Evolutionary conservation across 2,888 invertebrate species (phyloP).

Genomic region (Yponomeuta evonymella): DNA sequence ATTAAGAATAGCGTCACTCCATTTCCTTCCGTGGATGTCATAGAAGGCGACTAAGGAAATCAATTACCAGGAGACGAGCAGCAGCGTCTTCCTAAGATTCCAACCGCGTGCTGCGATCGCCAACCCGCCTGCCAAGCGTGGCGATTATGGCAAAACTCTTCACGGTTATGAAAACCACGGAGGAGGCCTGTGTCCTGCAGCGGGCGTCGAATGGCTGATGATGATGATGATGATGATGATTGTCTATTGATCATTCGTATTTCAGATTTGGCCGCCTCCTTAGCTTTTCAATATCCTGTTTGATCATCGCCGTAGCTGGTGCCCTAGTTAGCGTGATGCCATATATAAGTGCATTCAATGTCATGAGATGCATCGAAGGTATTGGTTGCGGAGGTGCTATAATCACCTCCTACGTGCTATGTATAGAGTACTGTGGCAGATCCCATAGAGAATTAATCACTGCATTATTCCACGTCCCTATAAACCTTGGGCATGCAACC

Average conservation of each 20-base stretch:
- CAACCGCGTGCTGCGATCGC: too few species aligned
- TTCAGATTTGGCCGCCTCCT: conserved; percentile 49
- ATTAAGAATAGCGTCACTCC: too few species aligned
- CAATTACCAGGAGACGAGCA: too few species aligned
- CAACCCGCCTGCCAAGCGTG: too few species aligned
- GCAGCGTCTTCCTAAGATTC: too few species aligned
- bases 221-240: too few species aligned
- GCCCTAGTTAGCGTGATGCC: conserved; percentile 46
- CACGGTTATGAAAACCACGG: too few species aligned
- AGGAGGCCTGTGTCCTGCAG: too few species aligned
- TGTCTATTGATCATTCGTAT: conserved; percentile 16
- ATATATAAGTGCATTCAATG: conserved; percentile 32
- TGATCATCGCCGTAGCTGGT: conserved; percentile 39
- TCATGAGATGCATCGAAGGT: conserved; percentile 52
- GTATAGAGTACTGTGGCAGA: conserved; percentile 48
- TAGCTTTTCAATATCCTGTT: conserved; percentile 34
- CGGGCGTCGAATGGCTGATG: too few species aligned
- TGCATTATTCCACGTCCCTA: conserved; percentile 49
- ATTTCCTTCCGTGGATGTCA: too few species aligned
- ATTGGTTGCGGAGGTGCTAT: conserved; percentile 50
- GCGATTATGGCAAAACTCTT: too few species aligned
- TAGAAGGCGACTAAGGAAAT: too few species aligned
- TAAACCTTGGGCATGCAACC: conserved; percentile 48
- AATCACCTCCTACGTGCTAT: conserved; percentile 50
- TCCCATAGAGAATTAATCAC: conserved; percentile 46